phyloP scores from a whole-genome alignment of 2,888 invertebrate genomes.

The Clostera curtula region DNA sequence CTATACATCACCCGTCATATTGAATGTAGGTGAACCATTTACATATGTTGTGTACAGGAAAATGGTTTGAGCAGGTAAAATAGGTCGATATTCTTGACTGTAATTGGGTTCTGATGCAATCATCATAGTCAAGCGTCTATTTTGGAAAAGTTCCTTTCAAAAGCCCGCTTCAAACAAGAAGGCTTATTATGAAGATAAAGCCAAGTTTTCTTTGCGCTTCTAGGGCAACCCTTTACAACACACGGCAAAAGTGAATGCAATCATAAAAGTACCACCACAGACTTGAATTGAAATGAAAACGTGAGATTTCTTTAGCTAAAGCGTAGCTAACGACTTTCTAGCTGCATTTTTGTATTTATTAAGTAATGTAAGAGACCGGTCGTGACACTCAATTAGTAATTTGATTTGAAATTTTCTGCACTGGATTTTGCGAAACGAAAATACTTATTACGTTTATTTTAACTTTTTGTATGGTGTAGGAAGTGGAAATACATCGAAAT shows the following conservation, averaged over 20 bases:
- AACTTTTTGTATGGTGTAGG: no score
- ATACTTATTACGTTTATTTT: slow-evolving; percentile 13
- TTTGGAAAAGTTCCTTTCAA: not conserved
- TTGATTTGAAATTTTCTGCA: slow-evolving; percentile 47
- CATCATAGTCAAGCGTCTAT: not conserved
- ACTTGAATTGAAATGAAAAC: slow-evolving; percentile 54
- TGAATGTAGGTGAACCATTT: slow-evolving; percentile 30
- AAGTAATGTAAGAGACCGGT: slow-evolving; percentile 52
- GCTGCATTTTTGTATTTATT: slow-evolving; percentile 48
- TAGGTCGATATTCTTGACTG: slow-evolving; percentile 38
- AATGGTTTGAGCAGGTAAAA: slow-evolving; percentile 56
- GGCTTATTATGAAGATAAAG: slow-evolving; percentile 27
- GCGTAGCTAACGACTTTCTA: slow-evolving; percentile 51
- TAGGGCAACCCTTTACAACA: slow-evolving; percentile 33
- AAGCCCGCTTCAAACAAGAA: slow-evolving; percentile 8
- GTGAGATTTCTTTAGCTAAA: slow-evolving; percentile 47
- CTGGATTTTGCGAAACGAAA: slow-evolving; percentile 22
- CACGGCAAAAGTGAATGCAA: slow-evolving; percentile 27
- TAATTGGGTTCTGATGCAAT: slow-evolving; percentile 6
- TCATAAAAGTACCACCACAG: slow-evolving; percentile 37
- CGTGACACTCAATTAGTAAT: slow-evolving; percentile 59
- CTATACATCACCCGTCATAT: slow-evolving; percentile 22
- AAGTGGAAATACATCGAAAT: no score
- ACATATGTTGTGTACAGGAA: slow-evolving; percentile 55
- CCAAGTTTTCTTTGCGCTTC: slow-evolving; percentile 25